Conservation (phyloP, 2,888 invertebrate genomes). For the Yponomeuta cagnagella region DNA sequence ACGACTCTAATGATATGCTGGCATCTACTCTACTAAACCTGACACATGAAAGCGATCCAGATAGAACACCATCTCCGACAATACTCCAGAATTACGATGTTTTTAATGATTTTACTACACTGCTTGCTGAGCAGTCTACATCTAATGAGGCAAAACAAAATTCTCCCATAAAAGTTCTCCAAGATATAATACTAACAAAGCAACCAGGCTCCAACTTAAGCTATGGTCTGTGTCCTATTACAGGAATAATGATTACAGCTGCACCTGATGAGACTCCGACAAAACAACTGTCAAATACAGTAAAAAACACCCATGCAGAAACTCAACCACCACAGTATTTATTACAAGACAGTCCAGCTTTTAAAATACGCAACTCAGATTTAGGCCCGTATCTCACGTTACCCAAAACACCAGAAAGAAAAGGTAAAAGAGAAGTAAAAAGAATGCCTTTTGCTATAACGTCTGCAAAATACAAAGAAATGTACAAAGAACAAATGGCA, state of each 20-base stretch:
- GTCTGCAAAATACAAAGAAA: too few relatives aligned
- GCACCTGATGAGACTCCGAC: slow-evolving; percentile 6
- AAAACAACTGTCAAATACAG: background rate
- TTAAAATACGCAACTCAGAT: slow-evolving; percentile 18
- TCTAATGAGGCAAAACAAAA: slow-evolving; percentile 6
- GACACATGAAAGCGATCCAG: background rate
- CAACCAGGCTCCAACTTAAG: background rate
- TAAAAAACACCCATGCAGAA: background rate
- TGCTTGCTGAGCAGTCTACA: background rate
- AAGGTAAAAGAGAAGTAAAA: slow-evolving; percentile 17
- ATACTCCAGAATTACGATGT: background rate
- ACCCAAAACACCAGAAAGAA: slow-evolving; percentile 20
- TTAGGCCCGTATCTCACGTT: slow-evolving; percentile 17
- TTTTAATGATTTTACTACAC: background rate
- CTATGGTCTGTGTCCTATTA: slow-evolving; percentile 8
- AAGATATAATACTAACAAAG: slow-evolving; percentile 8
- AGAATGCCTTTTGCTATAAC: slow-evolving; percentile 18
- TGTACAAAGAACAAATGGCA: too few relatives aligned
- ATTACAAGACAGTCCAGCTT: slow-evolving; percentile 18
- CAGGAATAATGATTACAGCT: slow-evolving; percentile 9
- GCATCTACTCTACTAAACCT: background rate
- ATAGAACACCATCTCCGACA: slow-evolving; percentile 4
- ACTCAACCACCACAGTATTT: background rate
- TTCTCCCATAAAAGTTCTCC: slow-evolving; percentile 2
- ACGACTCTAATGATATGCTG: background rate